Base-by-base conservation (phyloP, 64 coral and sea anemone genomes). In the Dendrophyllia cribrosa region DNA sequence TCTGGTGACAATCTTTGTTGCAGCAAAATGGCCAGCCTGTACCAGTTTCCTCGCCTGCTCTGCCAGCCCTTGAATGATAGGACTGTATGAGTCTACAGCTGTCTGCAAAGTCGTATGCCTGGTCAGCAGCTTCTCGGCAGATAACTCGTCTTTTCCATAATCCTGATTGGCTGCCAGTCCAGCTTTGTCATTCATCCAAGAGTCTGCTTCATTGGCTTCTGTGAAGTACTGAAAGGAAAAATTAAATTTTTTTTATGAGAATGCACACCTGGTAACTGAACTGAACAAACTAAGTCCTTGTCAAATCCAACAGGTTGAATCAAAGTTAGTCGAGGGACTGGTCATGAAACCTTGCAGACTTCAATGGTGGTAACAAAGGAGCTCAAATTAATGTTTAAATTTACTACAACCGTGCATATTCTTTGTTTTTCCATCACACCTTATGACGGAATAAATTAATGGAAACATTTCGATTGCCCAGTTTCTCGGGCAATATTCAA, bases 161-260 rank as follows among this genome's bases (percentile, higher is more conserved):
- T 98, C 96, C 64, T 98, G 93, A 61, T 76, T 98, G 25, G 96
- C 93, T 64, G 93, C 96, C 6, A 90, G 59, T 7, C 96, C 90
- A 3, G 96, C 96, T 56, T 95, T 98, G 78, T 98, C 96, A 90
- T 93, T 95, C 89, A 98, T 98, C 96, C 96, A 98, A 4, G 93
- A 93, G 51, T 95, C 93, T 5, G 96, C 96, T 93, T 95, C 96
- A 83, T 98, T 98, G 2, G 93, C 93, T 76, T 98, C 96, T 43
- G 93, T 63, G n/a, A 98, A 95, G 60, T 93, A 98, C 86, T 98
- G 78, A 74, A 19, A 19, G 48, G 9, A 75, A 75, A 15, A 70
- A 14, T 17, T 9, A 9, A 56, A 58, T 4, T 17, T 45, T 45
- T 43, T 3, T 43, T n/a, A 58, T 11, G 45, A 25, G 0, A 80